These are phyloP conservation scores for Oscheius myriophilus DNA, from an alignment of 2,888 invertebrate species.

Conservation along the genomic window DNA sequence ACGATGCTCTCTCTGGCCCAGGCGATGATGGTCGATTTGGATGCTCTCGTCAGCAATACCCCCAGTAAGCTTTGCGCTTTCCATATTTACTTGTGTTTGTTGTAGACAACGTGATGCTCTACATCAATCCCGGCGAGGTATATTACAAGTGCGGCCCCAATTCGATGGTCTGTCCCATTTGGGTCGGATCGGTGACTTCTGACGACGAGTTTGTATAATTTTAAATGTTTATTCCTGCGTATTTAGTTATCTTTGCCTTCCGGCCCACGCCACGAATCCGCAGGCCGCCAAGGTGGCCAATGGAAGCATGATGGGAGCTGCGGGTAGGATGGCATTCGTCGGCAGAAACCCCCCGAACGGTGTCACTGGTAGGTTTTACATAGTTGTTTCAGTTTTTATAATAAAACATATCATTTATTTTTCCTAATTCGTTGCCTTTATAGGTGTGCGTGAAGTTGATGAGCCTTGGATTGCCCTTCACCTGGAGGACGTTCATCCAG, in stretches of 20 bases:
- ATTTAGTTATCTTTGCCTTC: slow-evolving; percentile 36
- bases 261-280: slow-evolving; percentile 5
- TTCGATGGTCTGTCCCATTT: slow-evolving; percentile 33
- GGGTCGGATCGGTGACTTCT: slow-evolving; percentile 36
- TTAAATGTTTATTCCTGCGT: neutral
- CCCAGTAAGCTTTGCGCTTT: neutral
- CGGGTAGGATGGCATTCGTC: slow-evolving; percentile 27
- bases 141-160: slow-evolving; percentile 23
- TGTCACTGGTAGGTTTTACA: slow-evolving; percentile 13
- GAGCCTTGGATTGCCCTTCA: neutral
- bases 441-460: neutral
- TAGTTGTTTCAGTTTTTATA: too few species aligned
- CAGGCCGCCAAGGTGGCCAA: neutral
- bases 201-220: slow-evolving; percentile 30
- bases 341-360: slow-evolving; percentile 23
- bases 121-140: slow-evolving; percentile 38
- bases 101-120: slow-evolving; percentile 37
- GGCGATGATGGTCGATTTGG: slow-evolving; percentile 30
- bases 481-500: slow-evolving; percentile 8
- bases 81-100: neutral
- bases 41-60: slow-evolving; percentile 25
- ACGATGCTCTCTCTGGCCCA: slow-evolving; percentile 34
- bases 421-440: too few species aligned
- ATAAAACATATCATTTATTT: too few species aligned
- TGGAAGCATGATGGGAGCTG: slow-evolving; percentile 32